Evolutionary conservation across 1,140 invertebrate genomes (phyloP).

Genomic region (Ericerus pela): DNA sequence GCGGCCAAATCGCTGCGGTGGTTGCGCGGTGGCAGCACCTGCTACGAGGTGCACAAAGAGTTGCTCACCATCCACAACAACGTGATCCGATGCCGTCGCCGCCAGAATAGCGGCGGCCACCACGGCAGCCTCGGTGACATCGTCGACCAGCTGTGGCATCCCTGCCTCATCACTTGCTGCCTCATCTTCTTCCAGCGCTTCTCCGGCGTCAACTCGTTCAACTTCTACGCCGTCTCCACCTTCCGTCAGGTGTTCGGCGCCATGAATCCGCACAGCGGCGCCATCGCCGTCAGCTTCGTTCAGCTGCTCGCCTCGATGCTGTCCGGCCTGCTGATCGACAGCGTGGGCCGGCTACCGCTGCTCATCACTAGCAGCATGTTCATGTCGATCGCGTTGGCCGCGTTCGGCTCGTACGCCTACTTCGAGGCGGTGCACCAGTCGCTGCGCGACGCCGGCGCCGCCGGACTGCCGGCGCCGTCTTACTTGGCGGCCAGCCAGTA

Average conservation of each 20-base stretch:
- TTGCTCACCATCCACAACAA: constrained; percentile 47
- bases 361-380: constrained; percentile 63
- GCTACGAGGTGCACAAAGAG: constrained; percentile 49
- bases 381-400: constrained; percentile 63
- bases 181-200: constrained; percentile 74
- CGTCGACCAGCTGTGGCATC: constrained; percentile 42
- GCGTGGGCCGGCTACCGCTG: constrained; percentile 56
- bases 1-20: constrained; percentile 57
- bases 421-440: constrained; percentile 36
- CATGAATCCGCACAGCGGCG: constrained; percentile 66
- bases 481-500: constrained; percentile 24
- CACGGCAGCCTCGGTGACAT: constrained; percentile 34
- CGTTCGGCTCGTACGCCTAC: constrained; percentile 65
- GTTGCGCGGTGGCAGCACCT: constrained; percentile 50
- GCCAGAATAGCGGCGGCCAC: constrained; percentile 15
- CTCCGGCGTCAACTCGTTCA: constrained; percentile 65
- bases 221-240: constrained; percentile 65
- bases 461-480: constrained; percentile 2
- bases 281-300: constrained; percentile 59
- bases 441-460: neutral
- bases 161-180: constrained; percentile 61
- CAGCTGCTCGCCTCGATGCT: constrained; percentile 60
- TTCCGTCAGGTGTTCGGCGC: constrained; percentile 59
- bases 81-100: constrained; percentile 33
- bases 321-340: constrained; percentile 62